Base-by-base conservation (phyloP, 2,797 vertebrate species). In the Cheirogaleus major region DNA sequence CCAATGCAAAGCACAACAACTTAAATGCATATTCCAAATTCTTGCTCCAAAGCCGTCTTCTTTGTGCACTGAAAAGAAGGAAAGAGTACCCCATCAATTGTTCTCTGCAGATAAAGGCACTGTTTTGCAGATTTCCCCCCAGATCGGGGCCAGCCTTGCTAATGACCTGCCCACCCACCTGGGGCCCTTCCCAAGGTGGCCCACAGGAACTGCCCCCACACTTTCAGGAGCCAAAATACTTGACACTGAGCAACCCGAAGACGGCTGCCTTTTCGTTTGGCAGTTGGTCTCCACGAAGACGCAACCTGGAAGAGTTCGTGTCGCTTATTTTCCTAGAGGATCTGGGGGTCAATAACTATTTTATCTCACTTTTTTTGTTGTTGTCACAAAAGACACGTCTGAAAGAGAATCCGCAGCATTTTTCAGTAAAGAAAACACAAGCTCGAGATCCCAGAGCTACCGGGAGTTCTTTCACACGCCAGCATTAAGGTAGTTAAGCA, bases 11-110 rank as follows among this genome's bases (percentile, higher is more conserved):
- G 94, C 91, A 65, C 67, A 12, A 89, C 95, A 97, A 97, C 92
- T 96, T 96, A 98, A 98, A 97, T 96, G 96, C 97, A 97, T 97
- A 97, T 96, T 97, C 96, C 96, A 96, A 97, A 98, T 97, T 97
- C 98, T 98, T 98, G 94, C 86, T 97, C 96, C 96, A 97, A 97
- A 98, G 95, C 96, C 52, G 38, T 91, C 78, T 92, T 97, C 93
- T 97, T 96, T 97, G 97, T 96, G 94, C 95, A 97, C 73, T 97
- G 97, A 96, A 98, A 98, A 96, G 96, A 80, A 97, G 96, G 95
- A 97, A 96, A 98, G 96, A 97, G 97, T 97, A 96, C 96, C 94
- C 95, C 96, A 97, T 85, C 95, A 95, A 97, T 98, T 98, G 97
- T 98, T 97, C 96, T 96, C 97, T 75, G 86, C 86, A 95, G 93